Base-by-base conservation (phyloP, 2,888 invertebrate genomes). In the Polydrusus tereticollis region DNA sequence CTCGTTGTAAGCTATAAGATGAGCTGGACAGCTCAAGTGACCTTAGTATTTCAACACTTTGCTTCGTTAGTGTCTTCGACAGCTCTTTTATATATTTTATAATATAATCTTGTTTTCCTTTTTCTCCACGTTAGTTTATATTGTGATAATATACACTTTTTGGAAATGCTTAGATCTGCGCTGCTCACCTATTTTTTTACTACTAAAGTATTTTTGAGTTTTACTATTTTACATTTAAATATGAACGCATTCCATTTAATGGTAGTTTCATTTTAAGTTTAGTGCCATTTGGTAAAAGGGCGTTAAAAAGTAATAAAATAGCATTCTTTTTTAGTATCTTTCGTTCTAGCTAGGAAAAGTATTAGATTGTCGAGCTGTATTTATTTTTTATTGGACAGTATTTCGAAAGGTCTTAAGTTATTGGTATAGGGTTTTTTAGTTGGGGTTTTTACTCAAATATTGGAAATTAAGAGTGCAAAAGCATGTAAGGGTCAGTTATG, bases 251-350 rank as follows among this genome's bases (percentile, higher is more conserved):
- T 81, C 81, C 81, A 80, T 76, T 76, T 77, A 73, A 73, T 76
- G 72, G 78, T 80, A 80, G 79, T 79, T 77, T 78, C 76, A 73
- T 75, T 74, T 74, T 78, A 79, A 80, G 78, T 77, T 79, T 81
- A 81, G 81, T 81, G 81, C 81, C 81, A 81, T 81, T 80, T 76
- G 77, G 80, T 79, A 79, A 78, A 78, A 78, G 76, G 79, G 80
- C 72, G 71, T 62, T 55, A 47, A 60, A 66, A 73, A 73, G 63
- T 60, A 63, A 72, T 67, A 41, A 57, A 64, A 50, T 59, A 64
- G 57, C 55, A 67, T 62, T 60, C 66, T 69, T 41, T 63, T 65
- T 38, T 62, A 43, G 63, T 45, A 63, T 57, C 23, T 71, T 50
- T 60, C 41, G 58, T 12, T 20, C 63, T 47, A 55, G 47, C 36